These are phyloP conservation scores for Cephonodes hylas DNA, from an alignment of 2,888 invertebrate species.

Conservation along the genomic window DNA sequence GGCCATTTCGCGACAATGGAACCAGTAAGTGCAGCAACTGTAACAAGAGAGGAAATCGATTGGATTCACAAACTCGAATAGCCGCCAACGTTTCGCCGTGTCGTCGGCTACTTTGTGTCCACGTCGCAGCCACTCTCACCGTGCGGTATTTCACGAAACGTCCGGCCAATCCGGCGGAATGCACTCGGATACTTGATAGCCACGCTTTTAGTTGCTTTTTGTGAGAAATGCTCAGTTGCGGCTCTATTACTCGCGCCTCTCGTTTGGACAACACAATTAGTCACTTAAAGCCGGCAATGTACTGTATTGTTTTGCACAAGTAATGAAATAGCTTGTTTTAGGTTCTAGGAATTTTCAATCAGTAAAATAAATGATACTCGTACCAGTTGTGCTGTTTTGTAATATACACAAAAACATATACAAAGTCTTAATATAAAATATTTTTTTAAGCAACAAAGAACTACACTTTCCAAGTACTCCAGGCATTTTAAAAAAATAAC, in stretches of 20 bases:
- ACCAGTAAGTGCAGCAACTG: neutral
- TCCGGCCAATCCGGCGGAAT: neutral
- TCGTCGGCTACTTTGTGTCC: neutral
- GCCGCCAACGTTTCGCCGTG: neutral
- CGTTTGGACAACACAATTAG: neutral
- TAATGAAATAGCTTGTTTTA: no score
- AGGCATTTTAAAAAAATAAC: no score
- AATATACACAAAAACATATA: no score
- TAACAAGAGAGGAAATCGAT: neutral
- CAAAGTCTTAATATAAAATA: no score
- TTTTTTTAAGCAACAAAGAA: no score
- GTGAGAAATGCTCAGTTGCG: neutral
- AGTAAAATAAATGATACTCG: no score
- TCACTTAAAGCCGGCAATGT: no score
- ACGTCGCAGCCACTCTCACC: neutral
- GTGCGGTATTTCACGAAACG: neutral
- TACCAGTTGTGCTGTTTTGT: no score
- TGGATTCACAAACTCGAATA: neutral
- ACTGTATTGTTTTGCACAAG: no score
- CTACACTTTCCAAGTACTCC: no score
- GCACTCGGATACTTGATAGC: neutral
- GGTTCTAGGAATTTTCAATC: no score
- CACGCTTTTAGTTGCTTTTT: slow-evolving; percentile 2
- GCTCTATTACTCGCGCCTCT: neutral
- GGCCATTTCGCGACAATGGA: no score